Evolutionary conservation across 2,113 vertebrate species (phyloP).

Genomic region (Entomyzon cyanotis): DNA sequence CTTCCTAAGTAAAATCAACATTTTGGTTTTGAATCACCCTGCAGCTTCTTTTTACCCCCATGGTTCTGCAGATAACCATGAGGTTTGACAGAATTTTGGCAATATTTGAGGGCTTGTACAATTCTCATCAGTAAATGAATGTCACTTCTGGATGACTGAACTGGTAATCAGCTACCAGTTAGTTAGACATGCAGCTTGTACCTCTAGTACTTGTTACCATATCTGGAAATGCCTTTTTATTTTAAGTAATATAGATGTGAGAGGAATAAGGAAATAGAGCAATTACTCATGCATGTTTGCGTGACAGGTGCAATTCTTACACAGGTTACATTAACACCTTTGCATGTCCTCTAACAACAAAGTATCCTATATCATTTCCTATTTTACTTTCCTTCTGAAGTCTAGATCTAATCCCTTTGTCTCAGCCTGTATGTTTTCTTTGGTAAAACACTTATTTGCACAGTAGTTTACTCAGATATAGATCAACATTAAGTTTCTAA

Average conservation of each 20-base stretch:
- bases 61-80: not conserved
- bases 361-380: not conserved
- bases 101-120: not conserved
- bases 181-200: not conserved
- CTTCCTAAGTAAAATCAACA: not conserved
- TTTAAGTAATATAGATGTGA: not conserved
- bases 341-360: not conserved
- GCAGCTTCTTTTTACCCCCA: not conserved
- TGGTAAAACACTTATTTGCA: not conserved
- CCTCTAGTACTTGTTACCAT: not conserved
- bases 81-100: not conserved
- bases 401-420: not conserved
- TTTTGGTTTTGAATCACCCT: not conserved
- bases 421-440: not conserved
- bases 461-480: not conserved
- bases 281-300: not conserved
- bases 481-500: not conserved
- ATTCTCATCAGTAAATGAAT: not conserved
- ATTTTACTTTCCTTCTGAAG: not conserved
- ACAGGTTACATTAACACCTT: not conserved
- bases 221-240: not conserved
- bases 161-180: not conserved
- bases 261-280: not conserved
- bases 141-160: not conserved
- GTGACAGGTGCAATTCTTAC: not conserved